Evolutionary conservation across 2,113 vertebrate species (phyloP).

Genomic region (Phalacrocorax brasilianus): DNA sequence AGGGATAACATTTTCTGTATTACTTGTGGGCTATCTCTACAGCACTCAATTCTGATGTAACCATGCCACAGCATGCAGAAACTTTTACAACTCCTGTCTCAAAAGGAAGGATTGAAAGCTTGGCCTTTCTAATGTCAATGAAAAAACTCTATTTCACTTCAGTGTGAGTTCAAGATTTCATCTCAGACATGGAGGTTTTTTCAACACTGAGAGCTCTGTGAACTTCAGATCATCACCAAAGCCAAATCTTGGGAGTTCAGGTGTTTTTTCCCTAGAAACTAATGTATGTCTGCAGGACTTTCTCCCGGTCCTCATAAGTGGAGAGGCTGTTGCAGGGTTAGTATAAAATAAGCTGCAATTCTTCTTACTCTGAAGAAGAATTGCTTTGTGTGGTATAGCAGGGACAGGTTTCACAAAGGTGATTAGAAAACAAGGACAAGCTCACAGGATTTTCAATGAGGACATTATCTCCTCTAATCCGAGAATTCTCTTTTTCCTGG

Average conservation of each 20-base stretch:
- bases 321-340: neutral
- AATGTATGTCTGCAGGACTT: neutral
- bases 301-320: neutral
- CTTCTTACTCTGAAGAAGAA: neutral
- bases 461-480: slow-evolving; percentile 2
- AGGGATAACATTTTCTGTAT: neutral
- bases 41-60: neutral
- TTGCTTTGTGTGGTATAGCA: neutral
- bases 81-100: neutral
- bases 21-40: neutral
- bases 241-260: neutral
- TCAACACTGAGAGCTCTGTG: neutral
- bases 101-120: slow-evolving; percentile 5
- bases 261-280: neutral
- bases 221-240: slow-evolving; percentile 23
- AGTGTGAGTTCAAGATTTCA: slow-evolving; percentile 16
- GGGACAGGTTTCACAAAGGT: slow-evolving; percentile 5
- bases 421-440: slow-evolving; percentile 24
- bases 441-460: neutral
- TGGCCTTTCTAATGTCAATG: neutral
- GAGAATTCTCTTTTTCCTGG: neutral
- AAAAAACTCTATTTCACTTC: slow-evolving; percentile 6
- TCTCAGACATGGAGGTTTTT: neutral
- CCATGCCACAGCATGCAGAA: neutral
- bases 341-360: neutral